phyloP scores from a whole-genome alignment of 2,797 vertebrate species.

The Nasua narica region DNA sequence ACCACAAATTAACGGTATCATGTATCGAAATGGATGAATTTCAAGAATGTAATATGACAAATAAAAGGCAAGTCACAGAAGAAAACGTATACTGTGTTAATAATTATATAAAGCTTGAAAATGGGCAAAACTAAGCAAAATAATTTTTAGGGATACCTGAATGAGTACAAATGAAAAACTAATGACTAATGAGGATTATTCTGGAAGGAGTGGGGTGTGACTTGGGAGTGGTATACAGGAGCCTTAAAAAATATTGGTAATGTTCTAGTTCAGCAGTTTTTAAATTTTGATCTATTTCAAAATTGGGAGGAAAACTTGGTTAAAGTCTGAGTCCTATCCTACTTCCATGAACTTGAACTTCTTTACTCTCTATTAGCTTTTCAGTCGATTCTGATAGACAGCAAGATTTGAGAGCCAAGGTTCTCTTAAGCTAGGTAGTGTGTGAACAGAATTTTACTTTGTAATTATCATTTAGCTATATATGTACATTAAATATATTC shows the following conservation, averaged over 20 bases:
- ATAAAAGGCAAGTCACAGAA: slow-evolving; percentile 19
- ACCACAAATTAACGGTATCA: background rate
- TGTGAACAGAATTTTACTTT: slow-evolving; percentile 11
- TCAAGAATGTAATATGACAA: background rate
- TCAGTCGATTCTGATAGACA: background rate
- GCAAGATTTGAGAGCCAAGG: background rate
- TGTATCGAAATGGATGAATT: background rate
- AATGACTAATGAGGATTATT: background rate
- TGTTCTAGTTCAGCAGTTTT: background rate
- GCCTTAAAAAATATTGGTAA: background rate
- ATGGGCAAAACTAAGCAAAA: background rate
- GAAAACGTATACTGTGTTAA: background rate
- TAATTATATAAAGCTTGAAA: background rate
- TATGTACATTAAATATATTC: background rate
- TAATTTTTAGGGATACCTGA: background rate
- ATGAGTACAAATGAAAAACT: background rate
- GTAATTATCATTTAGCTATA: background rate
- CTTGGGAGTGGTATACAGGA: background rate
- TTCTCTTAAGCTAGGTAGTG: background rate
- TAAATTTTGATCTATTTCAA: background rate
- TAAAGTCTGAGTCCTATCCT: background rate
- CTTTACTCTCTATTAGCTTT: background rate
- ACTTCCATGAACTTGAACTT: background rate
- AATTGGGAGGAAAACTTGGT: background rate
- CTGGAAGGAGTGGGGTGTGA: background rate